phyloP scores from a whole-genome alignment of 2,888 invertebrate species.

The Harmothoe impar region DNA sequence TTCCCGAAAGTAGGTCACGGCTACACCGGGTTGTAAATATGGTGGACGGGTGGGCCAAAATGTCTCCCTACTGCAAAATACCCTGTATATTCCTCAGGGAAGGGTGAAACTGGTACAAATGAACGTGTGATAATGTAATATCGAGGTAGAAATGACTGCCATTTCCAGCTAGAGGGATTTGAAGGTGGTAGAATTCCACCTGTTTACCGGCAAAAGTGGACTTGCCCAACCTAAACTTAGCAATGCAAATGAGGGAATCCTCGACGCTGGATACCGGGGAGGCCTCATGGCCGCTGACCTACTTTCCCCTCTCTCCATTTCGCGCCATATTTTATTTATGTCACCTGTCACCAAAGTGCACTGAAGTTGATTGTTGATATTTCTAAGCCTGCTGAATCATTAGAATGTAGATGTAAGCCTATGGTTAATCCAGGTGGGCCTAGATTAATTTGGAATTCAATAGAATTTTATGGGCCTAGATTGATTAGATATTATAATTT shows the following conservation, averaged over 20 bases:
- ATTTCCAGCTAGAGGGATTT: background rate
- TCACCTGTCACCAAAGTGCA: too few species aligned
- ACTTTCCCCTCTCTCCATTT: too few species aligned
- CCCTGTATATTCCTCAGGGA: too few species aligned
- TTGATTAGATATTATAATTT: too few species aligned
- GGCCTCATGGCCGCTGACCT: too few species aligned
- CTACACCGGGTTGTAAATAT: background rate
- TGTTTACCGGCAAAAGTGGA: slow-evolving; percentile 41
- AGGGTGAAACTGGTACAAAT: background rate
- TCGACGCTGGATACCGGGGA: background rate
- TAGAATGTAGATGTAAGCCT: too few species aligned
- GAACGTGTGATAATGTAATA: background rate
- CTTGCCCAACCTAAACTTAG: slow-evolving; percentile 14
- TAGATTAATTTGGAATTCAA: too few species aligned
- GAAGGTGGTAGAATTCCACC: background rate
- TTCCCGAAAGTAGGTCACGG: slow-evolving; percentile 48
- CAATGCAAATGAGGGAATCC: slow-evolving; percentile 60
- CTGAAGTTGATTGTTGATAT: too few species aligned
- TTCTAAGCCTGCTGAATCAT: too few species aligned
- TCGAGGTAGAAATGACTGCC: background rate
- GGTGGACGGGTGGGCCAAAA: slow-evolving; percentile 38
- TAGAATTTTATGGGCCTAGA: too few species aligned
- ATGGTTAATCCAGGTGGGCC: too few species aligned
- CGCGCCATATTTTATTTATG: too few species aligned
- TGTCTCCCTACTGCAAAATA: background rate